Conservation (phyloP, 2,113 vertebrate genomes). For the Lophotis ruficrista region DNA sequence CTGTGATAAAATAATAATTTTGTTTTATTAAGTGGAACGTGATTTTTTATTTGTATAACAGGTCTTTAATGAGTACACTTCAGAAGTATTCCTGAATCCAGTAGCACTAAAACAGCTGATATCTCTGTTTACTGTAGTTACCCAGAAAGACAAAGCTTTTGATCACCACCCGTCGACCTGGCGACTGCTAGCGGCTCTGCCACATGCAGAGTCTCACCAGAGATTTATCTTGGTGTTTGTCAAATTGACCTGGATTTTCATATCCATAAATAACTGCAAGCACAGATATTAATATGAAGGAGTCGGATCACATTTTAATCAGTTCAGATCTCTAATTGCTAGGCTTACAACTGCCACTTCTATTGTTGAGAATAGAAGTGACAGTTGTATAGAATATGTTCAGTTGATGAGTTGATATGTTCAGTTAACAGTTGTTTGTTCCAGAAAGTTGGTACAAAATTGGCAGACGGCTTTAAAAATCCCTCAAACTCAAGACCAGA, state of each 20-base stretch:
- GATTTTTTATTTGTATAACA: background rate
- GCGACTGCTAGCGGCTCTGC: background rate
- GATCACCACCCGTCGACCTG: background rate
- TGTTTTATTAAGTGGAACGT: background rate
- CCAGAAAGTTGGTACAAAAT: background rate
- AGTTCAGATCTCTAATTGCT: background rate
- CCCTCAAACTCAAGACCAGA: background rate
- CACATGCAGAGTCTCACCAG: background rate
- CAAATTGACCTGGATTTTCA: background rate
- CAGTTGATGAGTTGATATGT: background rate
- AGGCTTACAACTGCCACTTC: background rate
- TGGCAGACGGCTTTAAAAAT: background rate
- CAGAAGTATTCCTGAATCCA: background rate
- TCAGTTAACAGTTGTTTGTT: background rate
- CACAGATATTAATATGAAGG: background rate
- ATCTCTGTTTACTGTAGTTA: background rate
- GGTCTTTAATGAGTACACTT: background rate
- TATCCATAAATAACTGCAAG: background rate
- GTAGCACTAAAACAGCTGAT: background rate
- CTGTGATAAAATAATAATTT: background rate
- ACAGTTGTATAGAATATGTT: background rate
- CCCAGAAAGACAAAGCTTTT: background rate
- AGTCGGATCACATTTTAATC: background rate
- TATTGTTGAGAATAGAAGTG: background rate
- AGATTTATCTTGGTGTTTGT: background rate